A percentile compares a stretch with the other conserved stretches of the same genome.
Evolutionary conservation across 1,140 invertebrate species (phyloP).

Genomic region (Drosophila triauraria): DNA sequence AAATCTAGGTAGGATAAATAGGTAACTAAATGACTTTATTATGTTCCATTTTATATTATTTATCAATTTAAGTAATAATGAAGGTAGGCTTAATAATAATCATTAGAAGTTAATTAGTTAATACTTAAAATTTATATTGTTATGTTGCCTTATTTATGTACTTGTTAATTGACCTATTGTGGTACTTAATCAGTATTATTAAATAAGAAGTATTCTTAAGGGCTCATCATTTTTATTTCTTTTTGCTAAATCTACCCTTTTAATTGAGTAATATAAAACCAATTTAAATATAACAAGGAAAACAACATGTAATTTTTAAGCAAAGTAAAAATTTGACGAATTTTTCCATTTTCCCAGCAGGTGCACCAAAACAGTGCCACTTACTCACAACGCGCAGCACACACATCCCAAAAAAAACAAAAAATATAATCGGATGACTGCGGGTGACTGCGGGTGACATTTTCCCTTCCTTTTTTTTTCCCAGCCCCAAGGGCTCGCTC

Average conservation of each 20-base stretch:
- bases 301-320: background rate
- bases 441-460: slow-evolving; percentile 38
- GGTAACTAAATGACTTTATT: too few species aligned
- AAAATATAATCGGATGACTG: slow-evolving; percentile 32
- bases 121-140: too few species aligned
- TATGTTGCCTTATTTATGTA: too few species aligned
- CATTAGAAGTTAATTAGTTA: too few species aligned
- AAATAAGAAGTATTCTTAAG: too few species aligned
- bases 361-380: slow-evolving; percentile 18
- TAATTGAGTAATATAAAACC: background rate
- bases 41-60: too few species aligned
- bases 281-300: background rate
- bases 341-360: background rate
- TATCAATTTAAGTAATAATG: too few species aligned
- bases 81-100: too few species aligned
- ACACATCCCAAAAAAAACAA: background rate
- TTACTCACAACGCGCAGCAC: slow-evolving; percentile 6
- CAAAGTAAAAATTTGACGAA: background rate
- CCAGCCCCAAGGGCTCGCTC: background rate
- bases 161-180: too few species aligned
- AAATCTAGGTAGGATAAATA: too few species aligned
- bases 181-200: too few species aligned
- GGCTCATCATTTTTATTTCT: too few species aligned
- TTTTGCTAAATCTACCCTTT: background rate
- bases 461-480: slow-evolving; percentile 10